phyloP scores from a whole-genome alignment of 2,113 vertebrate species.

The Vulpes ferrilata region DNA sequence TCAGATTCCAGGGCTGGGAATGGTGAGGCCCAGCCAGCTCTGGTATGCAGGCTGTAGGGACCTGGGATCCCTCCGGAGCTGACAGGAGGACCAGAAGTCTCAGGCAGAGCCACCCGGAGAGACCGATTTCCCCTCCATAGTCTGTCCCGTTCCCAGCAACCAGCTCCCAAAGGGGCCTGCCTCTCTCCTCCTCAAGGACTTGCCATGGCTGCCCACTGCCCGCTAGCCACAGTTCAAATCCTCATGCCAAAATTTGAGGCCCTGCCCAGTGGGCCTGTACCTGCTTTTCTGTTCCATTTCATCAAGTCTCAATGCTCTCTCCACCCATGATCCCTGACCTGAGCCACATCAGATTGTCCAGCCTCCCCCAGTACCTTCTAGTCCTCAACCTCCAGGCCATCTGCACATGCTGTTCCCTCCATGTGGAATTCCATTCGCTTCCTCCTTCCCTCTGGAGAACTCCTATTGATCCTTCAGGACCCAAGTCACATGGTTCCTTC shows the following conservation, averaged over 20 bases:
- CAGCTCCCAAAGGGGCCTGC: background rate
- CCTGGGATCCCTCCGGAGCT: background rate
- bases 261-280: background rate
- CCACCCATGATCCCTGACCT: background rate
- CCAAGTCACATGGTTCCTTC: background rate
- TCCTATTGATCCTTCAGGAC: background rate
- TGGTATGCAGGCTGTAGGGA: constrained; percentile 32
- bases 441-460: background rate
- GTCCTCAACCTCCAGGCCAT: too few relatives aligned
- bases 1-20: constrained; percentile 64
- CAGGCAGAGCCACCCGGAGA: background rate
- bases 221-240: too few relatives aligned
- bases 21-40: background rate
- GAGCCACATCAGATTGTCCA: background rate
- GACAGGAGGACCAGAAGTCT: background rate
- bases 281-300: background rate
- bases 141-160: background rate
- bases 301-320: background rate
- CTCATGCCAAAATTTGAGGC: background rate
- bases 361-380: background rate
- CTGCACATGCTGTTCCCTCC: background rate
- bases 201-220: background rate
- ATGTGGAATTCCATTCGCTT: background rate
- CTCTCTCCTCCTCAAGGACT: background rate
- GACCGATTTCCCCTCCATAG: background rate